Percentiles rank a stretch among this genome's conserved stretches.
These are phyloP conservation scores for Drosophila oshimai DNA, from an alignment of 1,140 invertebrate genomes.

Conservation along the genomic window DNA sequence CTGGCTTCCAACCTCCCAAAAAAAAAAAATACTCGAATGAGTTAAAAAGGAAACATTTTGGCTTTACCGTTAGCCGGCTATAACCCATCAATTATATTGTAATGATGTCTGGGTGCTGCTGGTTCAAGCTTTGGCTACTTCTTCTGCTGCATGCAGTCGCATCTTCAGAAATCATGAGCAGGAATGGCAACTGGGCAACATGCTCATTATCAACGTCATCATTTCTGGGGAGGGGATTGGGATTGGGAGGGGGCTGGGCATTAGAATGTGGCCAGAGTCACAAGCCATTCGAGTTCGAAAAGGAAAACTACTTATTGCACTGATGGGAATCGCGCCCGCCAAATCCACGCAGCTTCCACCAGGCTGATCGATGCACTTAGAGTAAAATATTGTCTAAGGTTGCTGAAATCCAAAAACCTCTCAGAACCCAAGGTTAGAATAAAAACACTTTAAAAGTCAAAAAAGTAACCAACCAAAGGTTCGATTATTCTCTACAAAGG, in stretches of 20 bases:
- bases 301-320: constrained; percentile 66
- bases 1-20: constrained; percentile 42
- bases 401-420: neutral
- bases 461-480: too few species aligned
- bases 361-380: constrained; percentile 12
- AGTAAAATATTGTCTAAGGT: neutral
- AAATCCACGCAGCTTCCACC: constrained; percentile 53
- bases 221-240: constrained; percentile 37
- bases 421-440: too few species aligned
- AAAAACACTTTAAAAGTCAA: too few species aligned
- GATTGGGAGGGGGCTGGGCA: constrained; percentile 40
- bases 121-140: constrained; percentile 12
- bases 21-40: constrained; percentile 35
- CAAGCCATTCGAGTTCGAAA: constrained; percentile 57
- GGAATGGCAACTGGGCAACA: constrained; percentile 45
- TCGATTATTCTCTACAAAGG: too few species aligned
- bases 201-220: constrained; percentile 79
- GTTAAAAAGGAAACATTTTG: constrained; percentile 57
- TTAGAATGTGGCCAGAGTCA: constrained; percentile 54
- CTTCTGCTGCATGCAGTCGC: constrained; percentile 39
- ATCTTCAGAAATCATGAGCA: constrained; percentile 70
- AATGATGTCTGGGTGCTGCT: constrained; percentile 69
- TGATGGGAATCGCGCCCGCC: constrained; percentile 63
- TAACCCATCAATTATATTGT: constrained; percentile 81
- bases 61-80: constrained; percentile 69